Base-by-base conservation (phyloP, 1,140 invertebrate species). In the Drosophila orena region DNA sequence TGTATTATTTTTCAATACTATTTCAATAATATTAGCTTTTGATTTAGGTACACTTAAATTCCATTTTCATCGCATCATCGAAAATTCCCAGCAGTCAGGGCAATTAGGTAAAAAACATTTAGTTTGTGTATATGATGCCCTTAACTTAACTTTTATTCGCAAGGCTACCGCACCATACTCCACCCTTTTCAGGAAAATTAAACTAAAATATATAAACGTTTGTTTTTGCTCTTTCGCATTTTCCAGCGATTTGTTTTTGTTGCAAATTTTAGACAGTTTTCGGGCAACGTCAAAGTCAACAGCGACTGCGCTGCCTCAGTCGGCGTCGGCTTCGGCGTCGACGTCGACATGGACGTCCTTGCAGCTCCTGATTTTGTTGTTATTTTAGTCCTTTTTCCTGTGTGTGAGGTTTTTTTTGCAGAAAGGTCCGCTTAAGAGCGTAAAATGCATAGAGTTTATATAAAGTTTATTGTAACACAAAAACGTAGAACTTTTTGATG, bases 371-470 rank as follows among this genome's bases (percentile, higher is more conserved):
- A 49, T 27, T 15, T 55, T 62, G 44, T 42, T 49, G 46, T 24
- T 47, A 10, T 11, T 30, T 30, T 24, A 34, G 44, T 47, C 47
- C 47, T 17, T 60, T 14, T 37, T 37, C 35, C 12, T 4, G 14
- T 37, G 35, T 30, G 27, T 10, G 27, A 30, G 27, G 27, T 14
- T 60, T 37, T 62, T 22, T 22, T 10, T 14, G 20, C 24, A 47
- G 43, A 50, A 69, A 40, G 61, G 66, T 69, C 72, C 77, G 78
- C 58, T 71, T 75, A 75, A 81, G 72, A 88, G 83, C 79, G 83
- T 88, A 88, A 81, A 86, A 86, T 81, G 77, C 79, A 88, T 83
- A 60, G 79, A 88, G 84, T 88, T 88, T 89, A 88, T 89, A 88
- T 79, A 88, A 88, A 88, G 83, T 88, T 88, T 74, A 77, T 73